Conservation (phyloP, 1,140 invertebrate genomes). For the Hermetia illucens region DNA sequence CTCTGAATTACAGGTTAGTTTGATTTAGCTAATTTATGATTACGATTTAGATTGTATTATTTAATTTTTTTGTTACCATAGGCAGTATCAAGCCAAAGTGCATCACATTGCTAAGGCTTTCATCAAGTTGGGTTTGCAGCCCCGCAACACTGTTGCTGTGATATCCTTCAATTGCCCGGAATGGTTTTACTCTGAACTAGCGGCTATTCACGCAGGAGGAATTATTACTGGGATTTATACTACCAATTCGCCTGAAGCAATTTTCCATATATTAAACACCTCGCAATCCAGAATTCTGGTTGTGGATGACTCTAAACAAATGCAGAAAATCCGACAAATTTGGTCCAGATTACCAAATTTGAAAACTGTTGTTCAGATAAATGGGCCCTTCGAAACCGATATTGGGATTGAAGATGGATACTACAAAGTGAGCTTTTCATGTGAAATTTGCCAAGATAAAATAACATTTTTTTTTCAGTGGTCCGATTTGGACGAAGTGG, state of each 20-base stretch:
- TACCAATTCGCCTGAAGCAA: conserved; percentile 70
- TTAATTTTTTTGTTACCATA: no score
- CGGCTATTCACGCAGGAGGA: conserved; percentile 72
- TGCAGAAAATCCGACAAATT: conserved; percentile 62
- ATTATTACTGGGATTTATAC: conserved; percentile 76
- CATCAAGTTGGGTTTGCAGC: conserved; percentile 1
- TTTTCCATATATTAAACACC: conserved; percentile 52
- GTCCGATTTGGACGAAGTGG: conserved; percentile 58
- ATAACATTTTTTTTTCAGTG: conserved; percentile 57
- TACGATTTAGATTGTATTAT: no score
- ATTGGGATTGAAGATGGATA: conserved; percentile 1
- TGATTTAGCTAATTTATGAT: no score
- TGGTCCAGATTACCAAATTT: conserved; percentile 50
- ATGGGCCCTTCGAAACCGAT: conserved; percentile 30
- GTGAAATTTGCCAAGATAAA: no score
- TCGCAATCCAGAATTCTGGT: conserved; percentile 66
- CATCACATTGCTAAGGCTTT: conserved; percentile 2
- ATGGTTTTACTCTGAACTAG: conserved; percentile 75
- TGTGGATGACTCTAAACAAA: conserved; percentile 69
- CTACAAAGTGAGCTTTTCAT: no score
- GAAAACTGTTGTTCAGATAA: conserved; percentile 74
- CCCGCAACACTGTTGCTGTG: neutral
- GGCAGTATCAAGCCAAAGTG: neutral
- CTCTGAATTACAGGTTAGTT: no score
- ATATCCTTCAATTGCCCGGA: conserved; percentile 56